Evolutionary conservation across 2,888 invertebrate genomes (phyloP), one percentile per base, ranked within the genome.

Genomic region (Vanessa cardui): DNA sequence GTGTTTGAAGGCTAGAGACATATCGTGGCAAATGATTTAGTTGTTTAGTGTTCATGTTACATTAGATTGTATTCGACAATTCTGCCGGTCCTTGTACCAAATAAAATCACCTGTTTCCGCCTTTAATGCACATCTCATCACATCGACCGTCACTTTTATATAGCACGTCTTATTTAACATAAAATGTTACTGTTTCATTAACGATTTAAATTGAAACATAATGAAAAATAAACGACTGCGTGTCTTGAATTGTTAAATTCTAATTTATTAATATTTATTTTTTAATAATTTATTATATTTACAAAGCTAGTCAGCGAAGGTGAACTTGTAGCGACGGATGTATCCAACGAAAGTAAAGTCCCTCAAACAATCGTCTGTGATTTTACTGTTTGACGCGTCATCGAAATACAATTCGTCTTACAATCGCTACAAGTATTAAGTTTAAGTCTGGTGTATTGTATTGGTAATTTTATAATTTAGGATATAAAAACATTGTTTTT

Each of bases 31-130:
- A 86, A 80, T 78, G 84, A 87, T 83, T 87, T 92, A 92, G 90
- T 88, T 88, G 87, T 91, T 89, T 92, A 91, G 91, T 90, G 86
- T 90, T 91, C 92, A 91, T 91, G 91, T 92, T 92, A 87, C 84
- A 87, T 89, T 91, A 92, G 89, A 88, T 87, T 84, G 84, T 90
- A 90, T 83, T 85, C 77, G 83, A 83, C 83, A 85, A 84, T 85
- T 87, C 83, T 83, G 79, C 80, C 74, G 74, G 83, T 84, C 80
- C 85, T 78, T 82, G 78, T 84, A 78, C 73, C 76, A 74, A 80
- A 83, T 79, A 79, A 80, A 80, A 80, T 82, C 86, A 86, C 84
- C 83, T 83, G 83, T 88, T 86, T 87, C 84, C 83, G 85, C 86
- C 87, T 89, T 77, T 77, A 69, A 76, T 81, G 88, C 90, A 89